A percentile compares a stretch with the other conserved stretches of the same genome.
These are phyloP conservation scores for Camarhynchus parvulus DNA, from an alignment of 2,113 vertebrate species.

Conservation along the genomic window DNA sequence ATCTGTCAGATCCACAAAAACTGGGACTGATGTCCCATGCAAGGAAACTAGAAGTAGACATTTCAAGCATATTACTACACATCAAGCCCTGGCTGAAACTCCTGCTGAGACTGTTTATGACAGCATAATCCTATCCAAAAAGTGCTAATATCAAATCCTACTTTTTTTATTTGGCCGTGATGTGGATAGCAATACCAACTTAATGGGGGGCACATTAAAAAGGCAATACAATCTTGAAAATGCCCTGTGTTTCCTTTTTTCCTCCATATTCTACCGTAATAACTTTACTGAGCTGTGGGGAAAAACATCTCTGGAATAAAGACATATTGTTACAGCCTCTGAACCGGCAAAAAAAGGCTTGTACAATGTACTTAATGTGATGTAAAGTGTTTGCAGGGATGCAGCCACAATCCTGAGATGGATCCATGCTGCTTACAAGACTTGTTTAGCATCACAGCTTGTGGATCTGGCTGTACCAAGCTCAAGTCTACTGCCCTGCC, in stretches of 20 bases:
- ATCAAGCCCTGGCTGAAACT: constrained; percentile 17
- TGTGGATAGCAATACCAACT: background rate
- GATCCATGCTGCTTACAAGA: background rate
- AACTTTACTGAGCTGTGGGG: background rate
- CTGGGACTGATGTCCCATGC: background rate
- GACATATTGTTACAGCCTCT: background rate
- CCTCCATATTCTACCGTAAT: background rate
- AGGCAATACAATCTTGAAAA: constrained; percentile 9
- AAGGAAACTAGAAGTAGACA: constrained; percentile 16
- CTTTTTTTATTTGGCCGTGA: constrained; percentile 26
- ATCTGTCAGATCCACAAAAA: background rate
- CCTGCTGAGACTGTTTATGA: constrained; percentile 70
- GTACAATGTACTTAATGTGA: background rate
- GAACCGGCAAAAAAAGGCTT: constrained; percentile 8
- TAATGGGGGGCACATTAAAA: background rate
- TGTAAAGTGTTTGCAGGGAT: background rate
- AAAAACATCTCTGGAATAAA: background rate
- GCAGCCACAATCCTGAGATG: background rate
- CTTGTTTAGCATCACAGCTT: background rate
- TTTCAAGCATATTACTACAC: constrained; percentile 30
- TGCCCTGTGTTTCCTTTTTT: background rate
- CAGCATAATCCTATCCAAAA: constrained; percentile 62
- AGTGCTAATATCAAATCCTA: constrained; percentile 17
- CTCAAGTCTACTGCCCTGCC: background rate
- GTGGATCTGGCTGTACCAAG: background rate